Conservation (phyloP, 2,113 vertebrate species). For the Sula dactylatra region DNA sequence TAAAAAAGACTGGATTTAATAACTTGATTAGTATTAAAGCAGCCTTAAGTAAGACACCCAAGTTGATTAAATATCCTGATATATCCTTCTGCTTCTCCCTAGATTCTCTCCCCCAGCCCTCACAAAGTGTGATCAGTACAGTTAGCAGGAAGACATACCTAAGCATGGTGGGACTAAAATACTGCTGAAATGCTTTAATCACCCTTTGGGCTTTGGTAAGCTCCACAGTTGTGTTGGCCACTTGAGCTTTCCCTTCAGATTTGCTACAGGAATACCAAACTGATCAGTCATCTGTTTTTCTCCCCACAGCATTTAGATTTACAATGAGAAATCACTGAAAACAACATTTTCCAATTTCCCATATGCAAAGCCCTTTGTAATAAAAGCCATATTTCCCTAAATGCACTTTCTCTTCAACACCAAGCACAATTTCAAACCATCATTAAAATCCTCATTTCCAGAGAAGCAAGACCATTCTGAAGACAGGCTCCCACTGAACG, state of each 20-base stretch:
- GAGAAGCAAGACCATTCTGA: background rate
- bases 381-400: slow-evolving; percentile 1
- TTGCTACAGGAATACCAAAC: background rate
- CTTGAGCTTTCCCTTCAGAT: background rate
- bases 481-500: background rate
- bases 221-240: background rate
- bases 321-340: background rate
- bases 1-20: background rate
- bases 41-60: background rate
- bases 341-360: background rate
- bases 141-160: background rate
- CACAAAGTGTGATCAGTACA: background rate
- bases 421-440: background rate
- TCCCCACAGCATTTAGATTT: background rate
- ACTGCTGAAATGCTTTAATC: background rate
- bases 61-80: background rate
- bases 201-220: background rate
- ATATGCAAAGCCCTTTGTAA: background rate
- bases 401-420: background rate
- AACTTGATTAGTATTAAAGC: background rate
- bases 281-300: background rate
- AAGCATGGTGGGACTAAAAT: background rate
- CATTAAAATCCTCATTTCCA: background rate
- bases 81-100: background rate
- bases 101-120: too few relatives aligned